phyloP scores from a whole-genome alignment of 2,113 vertebrate genomes.

The Odontophorus gujanensis region DNA sequence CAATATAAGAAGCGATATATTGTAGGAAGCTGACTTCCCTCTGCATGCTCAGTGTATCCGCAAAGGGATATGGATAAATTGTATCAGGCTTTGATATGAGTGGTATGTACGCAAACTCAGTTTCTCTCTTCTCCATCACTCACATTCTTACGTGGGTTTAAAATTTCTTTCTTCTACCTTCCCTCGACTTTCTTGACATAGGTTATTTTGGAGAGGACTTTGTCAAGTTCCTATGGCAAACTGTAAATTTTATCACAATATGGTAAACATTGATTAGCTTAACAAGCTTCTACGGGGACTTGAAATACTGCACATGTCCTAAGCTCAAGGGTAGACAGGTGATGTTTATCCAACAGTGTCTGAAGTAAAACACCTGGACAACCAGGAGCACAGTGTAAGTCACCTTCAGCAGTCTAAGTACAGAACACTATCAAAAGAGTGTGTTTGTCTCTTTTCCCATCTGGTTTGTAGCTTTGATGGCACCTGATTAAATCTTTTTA shows the following conservation, averaged over 20 bases:
- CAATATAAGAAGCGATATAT: neutral
- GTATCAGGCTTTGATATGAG: neutral
- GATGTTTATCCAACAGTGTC: neutral
- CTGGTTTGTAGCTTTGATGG: neutral
- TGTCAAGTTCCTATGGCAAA: neutral
- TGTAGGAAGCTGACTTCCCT: neutral
- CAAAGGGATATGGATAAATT: neutral
- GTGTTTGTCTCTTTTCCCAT: neutral
- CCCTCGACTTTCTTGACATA: neutral
- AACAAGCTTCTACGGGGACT: neutral
- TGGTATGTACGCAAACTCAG: neutral
- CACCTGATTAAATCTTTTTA: neutral
- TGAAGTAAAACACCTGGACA: neutral
- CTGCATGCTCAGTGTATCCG: neutral
- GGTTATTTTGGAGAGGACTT: neutral
- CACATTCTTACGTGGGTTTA: neutral
- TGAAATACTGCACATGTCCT: neutral
- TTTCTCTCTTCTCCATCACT: neutral
- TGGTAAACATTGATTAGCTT: neutral
- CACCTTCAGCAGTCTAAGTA: neutral
- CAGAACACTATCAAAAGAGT: rapidly evolving
- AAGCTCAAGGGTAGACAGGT: neutral
- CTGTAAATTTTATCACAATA: neutral
- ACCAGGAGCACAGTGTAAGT: neutral
- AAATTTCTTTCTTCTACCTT: rapidly evolving